phyloP scores from a whole-genome alignment of 2,888 invertebrate genomes.

The Limenitis arthemis region DNA sequence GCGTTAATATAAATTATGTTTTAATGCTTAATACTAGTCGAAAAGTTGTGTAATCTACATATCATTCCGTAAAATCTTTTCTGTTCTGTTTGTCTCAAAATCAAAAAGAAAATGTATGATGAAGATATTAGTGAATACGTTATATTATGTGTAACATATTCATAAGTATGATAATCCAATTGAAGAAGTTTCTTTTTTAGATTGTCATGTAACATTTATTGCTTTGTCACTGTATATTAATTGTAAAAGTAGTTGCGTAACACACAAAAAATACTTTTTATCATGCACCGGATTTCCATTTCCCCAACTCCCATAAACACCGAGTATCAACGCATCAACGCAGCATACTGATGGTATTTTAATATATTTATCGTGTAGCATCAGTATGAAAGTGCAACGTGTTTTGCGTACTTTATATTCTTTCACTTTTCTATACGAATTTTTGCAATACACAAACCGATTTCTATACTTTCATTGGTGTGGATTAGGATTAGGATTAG shows the following conservation, averaged over 20 bases:
- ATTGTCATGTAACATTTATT: too few relatives aligned
- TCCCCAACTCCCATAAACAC: constrained; percentile 7
- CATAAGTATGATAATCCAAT: too few relatives aligned
- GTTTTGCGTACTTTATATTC: constrained; percentile 29
- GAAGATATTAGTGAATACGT: too few relatives aligned
- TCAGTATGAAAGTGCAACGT: constrained; percentile 32
- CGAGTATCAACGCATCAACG: constrained; percentile 4
- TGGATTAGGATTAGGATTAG: not conserved
- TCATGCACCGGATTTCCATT: not conserved
- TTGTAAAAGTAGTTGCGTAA: not conserved
- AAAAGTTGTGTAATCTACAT: too few relatives aligned
- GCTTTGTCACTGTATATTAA: too few relatives aligned
- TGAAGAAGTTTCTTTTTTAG: too few relatives aligned
- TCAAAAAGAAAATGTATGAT: too few relatives aligned
- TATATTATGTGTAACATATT: too few relatives aligned
- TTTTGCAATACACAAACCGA: constrained; percentile 28
- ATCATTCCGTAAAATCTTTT: too few relatives aligned
- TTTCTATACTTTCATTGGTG: constrained; percentile 17
- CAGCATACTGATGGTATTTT: constrained; percentile 18
- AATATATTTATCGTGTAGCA: constrained; percentile 17
- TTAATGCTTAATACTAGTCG: too few relatives aligned
- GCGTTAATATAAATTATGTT: too few relatives aligned
- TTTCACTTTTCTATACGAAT: constrained; percentile 31
- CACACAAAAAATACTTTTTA: not conserved
- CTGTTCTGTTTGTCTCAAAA: too few relatives aligned